Base-by-base conservation (phyloP, 2,888 invertebrate species). In the Rhyacophila evoluta region DNA sequence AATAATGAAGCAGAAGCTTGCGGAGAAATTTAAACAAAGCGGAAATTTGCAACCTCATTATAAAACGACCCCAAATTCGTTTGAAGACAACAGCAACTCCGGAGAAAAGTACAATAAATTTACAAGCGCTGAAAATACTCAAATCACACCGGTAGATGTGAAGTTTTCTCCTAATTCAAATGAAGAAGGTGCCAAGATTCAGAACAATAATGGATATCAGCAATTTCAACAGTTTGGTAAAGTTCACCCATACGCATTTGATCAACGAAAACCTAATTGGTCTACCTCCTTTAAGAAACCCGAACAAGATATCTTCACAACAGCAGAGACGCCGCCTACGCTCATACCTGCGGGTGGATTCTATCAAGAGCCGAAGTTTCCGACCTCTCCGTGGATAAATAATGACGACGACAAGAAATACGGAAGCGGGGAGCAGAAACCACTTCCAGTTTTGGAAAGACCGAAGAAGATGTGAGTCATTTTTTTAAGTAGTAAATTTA, bases 1-100 rank as follows among this genome's bases (percentile, higher is more conserved):
- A 36, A 76, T 81, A 29, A 82, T 82, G 82, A 81, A 80, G 28
- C 81, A 81, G 39, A 82, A 82, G 39, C 33, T 82, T 8, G 74
- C 80, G 5, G 82, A 82, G 68, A 81, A 69, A 28, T 81, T 82
- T 71, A 55, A 77, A 75, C n/a, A 74, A 28, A 79, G 72, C 19
- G 36, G 55, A 10, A 12, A 55, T 2, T 1, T 25, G 0, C 55
- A 55, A 25, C 25, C 12, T n/a, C n/a, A 38, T 8, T 29, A 11
- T 19, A 29, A 74, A 68, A 67, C 68, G 2, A 27, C 12, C 2
- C 29, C 68, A 67, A 68, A 68, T 8, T 55, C 55, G 1, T 55
- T 55, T 25, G 55, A 55, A 25, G 55, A 55, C 4, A 55, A 19
- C 10, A 55, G 12, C 29, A 33, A 33, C 10, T 55, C 55, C 3